phyloP scores from a whole-genome alignment of 2,797 vertebrate species.

The Dallia pectoralis region DNA sequence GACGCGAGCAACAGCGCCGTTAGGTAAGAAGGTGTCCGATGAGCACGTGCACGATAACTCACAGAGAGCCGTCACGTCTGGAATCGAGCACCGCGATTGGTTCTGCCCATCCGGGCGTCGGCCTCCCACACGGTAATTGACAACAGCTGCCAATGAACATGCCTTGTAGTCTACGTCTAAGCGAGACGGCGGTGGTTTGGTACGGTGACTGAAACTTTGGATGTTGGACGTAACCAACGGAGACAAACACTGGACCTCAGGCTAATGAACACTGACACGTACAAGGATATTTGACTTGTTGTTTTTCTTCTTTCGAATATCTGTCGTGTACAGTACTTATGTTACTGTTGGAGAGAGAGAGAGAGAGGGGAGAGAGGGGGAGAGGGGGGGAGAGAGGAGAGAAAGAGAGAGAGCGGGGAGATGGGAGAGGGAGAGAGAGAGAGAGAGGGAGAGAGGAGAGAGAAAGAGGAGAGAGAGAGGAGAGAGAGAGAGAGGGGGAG shows the following conservation, averaged over 20 bases:
- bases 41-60: background rate
- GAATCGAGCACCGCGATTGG: background rate
- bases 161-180: background rate
- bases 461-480: background rate
- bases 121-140: background rate
- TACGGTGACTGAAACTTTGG: background rate
- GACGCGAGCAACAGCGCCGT: conserved; percentile 86
- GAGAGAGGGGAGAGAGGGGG: too few species aligned
- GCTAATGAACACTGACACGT: background rate
- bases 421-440: background rate
- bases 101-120: background rate
- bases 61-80: background rate
- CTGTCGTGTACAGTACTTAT: background rate
- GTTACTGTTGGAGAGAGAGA: conserved; percentile 18
- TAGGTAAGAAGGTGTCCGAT: conserved; percentile 67
- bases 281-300: background rate
- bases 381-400: background rate
- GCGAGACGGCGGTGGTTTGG: background rate
- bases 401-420: background rate
- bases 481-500: background rate
- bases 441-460: background rate
- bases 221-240: background rate
- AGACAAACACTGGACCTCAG: background rate
- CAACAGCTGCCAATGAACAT: background rate
- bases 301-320: conserved; percentile 2